phyloP scores from a whole-genome alignment of 1,140 invertebrate species.

The Heliconius hermathena region DNA sequence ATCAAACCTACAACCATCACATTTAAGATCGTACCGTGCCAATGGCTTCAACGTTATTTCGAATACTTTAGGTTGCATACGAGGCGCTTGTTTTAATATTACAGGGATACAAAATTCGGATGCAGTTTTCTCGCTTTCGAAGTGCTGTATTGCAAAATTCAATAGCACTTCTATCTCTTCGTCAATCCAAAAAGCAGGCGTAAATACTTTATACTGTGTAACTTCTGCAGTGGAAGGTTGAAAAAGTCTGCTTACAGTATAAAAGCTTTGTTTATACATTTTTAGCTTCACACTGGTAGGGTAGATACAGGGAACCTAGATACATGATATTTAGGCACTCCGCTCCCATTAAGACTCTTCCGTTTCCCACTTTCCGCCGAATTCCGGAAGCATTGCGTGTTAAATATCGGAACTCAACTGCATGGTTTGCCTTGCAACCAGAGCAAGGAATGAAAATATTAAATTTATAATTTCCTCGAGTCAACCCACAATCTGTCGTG shows the following conservation, averaged over 20 bases:
- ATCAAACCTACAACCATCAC: neutral
- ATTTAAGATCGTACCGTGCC: neutral
- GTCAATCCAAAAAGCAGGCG: constrained; percentile 8
- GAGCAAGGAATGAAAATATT: too few species aligned
- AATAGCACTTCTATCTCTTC: constrained; percentile 22
- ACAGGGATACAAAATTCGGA: constrained; percentile 22
- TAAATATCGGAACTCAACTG: too few species aligned
- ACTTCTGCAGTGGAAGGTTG: neutral
- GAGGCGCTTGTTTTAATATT: constrained; percentile 18
- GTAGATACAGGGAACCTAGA: too few species aligned
- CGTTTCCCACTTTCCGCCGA: too few species aligned
- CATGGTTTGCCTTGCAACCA: too few species aligned
- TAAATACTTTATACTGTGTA: constrained; percentile 1
- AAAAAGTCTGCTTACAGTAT: constrained; percentile 3
- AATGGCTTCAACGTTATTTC: neutral
- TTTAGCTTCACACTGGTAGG: too few species aligned
- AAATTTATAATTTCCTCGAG: too few species aligned
- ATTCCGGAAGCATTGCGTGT: too few species aligned
- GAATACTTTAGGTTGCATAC: neutral
- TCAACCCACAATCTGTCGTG: too few species aligned
- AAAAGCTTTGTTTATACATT: neutral
- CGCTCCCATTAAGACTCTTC: too few species aligned
- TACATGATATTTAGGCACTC: too few species aligned
- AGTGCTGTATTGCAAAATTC: constrained; percentile 33
- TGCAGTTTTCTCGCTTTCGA: constrained; percentile 31